Percentiles rank a stretch among this genome's conserved stretches.
Conservation (phyloP, 1,140 invertebrate genomes). For the Halyomorpha halys region DNA sequence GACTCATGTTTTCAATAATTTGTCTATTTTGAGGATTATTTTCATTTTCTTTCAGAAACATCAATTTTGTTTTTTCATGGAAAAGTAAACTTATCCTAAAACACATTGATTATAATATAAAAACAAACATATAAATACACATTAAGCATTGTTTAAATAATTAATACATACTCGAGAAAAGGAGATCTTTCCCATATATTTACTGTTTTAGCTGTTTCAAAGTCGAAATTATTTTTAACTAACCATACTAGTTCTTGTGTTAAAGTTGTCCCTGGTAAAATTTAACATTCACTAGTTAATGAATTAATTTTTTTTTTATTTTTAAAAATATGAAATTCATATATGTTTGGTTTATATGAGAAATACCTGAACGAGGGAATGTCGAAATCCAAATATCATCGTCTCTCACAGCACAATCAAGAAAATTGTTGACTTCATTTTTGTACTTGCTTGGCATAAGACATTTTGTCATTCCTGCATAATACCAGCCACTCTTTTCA, state of each 20-base stretch:
- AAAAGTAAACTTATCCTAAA: conserved; percentile 27
- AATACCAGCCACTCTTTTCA: conserved; percentile 57
- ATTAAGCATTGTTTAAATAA: no score
- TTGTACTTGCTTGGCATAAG: conserved; percentile 55
- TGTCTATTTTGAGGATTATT: conserved; percentile 24
- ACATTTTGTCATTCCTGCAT: conserved; percentile 60
- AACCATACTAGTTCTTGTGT: conserved; percentile 71
- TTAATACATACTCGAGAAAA: conserved; percentile 56
- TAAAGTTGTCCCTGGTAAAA: conserved; percentile 66
- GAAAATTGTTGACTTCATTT: conserved; percentile 50
- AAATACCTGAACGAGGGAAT: conserved; percentile 70
- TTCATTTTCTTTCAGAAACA: conserved; percentile 28
- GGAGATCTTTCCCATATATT: conserved; percentile 49
- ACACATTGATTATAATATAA: no score
- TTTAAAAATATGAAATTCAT: not conserved
- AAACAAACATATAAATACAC: no score
- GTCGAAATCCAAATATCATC: conserved; percentile 60
- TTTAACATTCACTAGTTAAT: conserved; percentile 46
- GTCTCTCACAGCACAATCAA: conserved; percentile 44
- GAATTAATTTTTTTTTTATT: not conserved
- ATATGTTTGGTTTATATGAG: not conserved
- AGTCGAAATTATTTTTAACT: conserved; percentile 58
- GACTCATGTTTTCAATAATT: conserved; percentile 24
- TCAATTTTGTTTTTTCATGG: conserved; percentile 27
- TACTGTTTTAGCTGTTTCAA: conserved; percentile 50